phyloP scores from a whole-genome alignment of 2,888 invertebrate genomes.

The Harpagoxenus sublaevis region DNA sequence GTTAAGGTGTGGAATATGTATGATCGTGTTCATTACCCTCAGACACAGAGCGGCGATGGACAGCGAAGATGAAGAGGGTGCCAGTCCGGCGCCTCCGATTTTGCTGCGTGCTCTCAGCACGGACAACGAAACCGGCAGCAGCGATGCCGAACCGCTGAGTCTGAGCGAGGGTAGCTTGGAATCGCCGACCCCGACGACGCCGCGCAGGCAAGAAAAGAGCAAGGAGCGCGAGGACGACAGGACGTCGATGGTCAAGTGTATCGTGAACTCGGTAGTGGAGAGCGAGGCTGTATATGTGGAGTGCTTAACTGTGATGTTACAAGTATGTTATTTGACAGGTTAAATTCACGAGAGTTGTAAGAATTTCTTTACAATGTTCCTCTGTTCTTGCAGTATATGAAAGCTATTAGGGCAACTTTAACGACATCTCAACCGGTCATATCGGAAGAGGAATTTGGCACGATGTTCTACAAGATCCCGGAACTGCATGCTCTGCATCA shows the following conservation, averaged over 20 bases:
- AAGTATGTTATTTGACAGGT: conserved; percentile 87
- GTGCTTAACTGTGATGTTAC: conserved; percentile 95
- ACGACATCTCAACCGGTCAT: conserved; percentile 96
- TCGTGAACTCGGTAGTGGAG: conserved; percentile 95
- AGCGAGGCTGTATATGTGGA: conserved; percentile 97
- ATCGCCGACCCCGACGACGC: conserved; percentile 85
- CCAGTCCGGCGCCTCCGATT: conserved; percentile 84
- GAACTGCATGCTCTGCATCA: conserved; percentile 94
- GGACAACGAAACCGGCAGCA: conserved; percentile 85
- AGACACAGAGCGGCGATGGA: conserved; percentile 85
- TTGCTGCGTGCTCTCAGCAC: conserved; percentile 84
- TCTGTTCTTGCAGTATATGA: conserved; percentile 92
- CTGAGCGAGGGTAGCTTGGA: conserved; percentile 85
- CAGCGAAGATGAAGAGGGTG: conserved; percentile 85
- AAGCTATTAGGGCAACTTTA: conserved; percentile 95
- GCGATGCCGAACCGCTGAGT: conserved; percentile 85
- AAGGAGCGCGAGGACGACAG: conserved; percentile 92
- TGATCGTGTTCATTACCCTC: conserved; percentile 56
- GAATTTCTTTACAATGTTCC: conserved; percentile 12
- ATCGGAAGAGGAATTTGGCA: conserved; percentile 94
- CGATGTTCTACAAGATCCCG: conserved; percentile 97
- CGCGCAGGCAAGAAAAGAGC: conserved; percentile 85
- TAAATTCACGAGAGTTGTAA: not conserved
- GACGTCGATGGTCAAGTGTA: conserved; percentile 95
- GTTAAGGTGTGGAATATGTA: conserved; percentile 17